These are phyloP conservation scores for Physella acuta DNA, from an alignment of 1,140 invertebrate species.

Conservation along the genomic window DNA sequence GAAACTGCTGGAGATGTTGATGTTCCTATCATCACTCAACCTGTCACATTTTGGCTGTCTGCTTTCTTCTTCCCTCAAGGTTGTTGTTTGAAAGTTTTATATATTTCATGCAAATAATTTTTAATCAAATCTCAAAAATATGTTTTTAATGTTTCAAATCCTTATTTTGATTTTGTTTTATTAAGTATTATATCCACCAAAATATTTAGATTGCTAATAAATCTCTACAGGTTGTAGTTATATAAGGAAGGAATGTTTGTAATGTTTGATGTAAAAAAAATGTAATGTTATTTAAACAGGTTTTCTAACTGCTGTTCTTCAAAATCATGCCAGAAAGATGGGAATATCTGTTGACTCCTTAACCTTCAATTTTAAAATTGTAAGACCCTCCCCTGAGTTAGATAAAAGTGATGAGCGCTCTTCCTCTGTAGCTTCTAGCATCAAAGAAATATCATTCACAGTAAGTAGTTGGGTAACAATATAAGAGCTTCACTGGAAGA, in stretches of 20 bases:
- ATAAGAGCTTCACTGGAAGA: conserved; percentile 1
- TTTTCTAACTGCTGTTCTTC: conserved; percentile 81
- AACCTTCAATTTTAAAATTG: conserved; percentile 73
- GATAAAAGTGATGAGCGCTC: conserved; percentile 23
- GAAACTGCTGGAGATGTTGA: conserved; percentile 30
- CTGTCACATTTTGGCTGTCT: conserved; percentile 71
- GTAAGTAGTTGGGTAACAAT: conserved; percentile 35
- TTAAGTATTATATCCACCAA: background rate
- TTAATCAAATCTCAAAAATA: no score
- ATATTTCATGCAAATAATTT: background rate
- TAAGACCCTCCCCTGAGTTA: conserved; percentile 30
- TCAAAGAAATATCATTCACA: conserved; percentile 47
- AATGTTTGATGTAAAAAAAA: no score
- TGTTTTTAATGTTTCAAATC: background rate
- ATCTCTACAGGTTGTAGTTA: background rate
- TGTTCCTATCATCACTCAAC: conserved; percentile 34
- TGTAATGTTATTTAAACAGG: conserved; percentile 53
- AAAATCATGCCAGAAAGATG: conserved; percentile 80
- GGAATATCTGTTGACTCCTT: conserved; percentile 82
- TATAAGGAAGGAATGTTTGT: background rate
- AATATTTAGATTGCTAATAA: background rate
- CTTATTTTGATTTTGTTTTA: background rate
- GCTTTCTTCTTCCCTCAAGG: conserved; percentile 87
- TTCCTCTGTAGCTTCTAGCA: conserved; percentile 38
- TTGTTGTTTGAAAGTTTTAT: conserved; percentile 26